Evolutionary conservation across 2,113 vertebrate species (phyloP).

Genomic region (Dasyornis broadbenti): DNA sequence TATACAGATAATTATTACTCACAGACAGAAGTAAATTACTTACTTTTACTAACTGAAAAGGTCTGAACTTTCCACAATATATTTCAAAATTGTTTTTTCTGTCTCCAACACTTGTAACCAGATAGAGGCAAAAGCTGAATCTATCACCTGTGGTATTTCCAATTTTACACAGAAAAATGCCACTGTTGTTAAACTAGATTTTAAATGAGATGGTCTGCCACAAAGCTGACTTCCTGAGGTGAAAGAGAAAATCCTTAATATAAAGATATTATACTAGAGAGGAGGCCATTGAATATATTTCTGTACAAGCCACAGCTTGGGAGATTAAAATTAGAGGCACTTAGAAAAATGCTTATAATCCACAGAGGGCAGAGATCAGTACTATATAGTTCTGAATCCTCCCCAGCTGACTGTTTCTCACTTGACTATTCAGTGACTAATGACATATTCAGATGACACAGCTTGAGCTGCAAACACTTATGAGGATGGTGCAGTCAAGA

Average conservation of each 20-base stretch:
- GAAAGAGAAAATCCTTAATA: conserved; percentile 49
- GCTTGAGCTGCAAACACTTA: conserved; percentile 60
- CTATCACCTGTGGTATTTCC: conserved; percentile 13
- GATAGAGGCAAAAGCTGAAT: conserved; percentile 16
- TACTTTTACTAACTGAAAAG: conserved; percentile 25
- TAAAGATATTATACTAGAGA: conserved; percentile 44
- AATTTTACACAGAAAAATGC: conserved; percentile 37
- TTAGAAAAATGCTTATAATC: conserved; percentile 50
- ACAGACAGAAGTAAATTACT: conserved; percentile 33
- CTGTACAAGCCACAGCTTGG: conserved; percentile 51
- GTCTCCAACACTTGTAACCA: not conserved
- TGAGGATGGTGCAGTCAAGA: conserved; percentile 31
- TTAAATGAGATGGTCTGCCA: conserved; percentile 24
- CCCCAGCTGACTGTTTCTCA: conserved; percentile 52
- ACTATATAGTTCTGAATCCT: conserved; percentile 44
- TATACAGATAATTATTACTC: conserved; percentile 28
- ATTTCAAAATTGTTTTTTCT: conserved; percentile 22
- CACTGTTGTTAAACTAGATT: not conserved
- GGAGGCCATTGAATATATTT: conserved; percentile 43
- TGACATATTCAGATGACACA: conserved; percentile 67
- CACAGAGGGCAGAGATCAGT: conserved; percentile 54
- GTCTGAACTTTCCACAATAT: conserved; percentile 19
- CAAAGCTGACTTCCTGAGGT: conserved; percentile 47
- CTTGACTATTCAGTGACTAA: conserved; percentile 52
- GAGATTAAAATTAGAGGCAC: conserved; percentile 64